phyloP scores from a whole-genome alignment of 2,888 invertebrate genomes.

The Entomobrya proxima region DNA sequence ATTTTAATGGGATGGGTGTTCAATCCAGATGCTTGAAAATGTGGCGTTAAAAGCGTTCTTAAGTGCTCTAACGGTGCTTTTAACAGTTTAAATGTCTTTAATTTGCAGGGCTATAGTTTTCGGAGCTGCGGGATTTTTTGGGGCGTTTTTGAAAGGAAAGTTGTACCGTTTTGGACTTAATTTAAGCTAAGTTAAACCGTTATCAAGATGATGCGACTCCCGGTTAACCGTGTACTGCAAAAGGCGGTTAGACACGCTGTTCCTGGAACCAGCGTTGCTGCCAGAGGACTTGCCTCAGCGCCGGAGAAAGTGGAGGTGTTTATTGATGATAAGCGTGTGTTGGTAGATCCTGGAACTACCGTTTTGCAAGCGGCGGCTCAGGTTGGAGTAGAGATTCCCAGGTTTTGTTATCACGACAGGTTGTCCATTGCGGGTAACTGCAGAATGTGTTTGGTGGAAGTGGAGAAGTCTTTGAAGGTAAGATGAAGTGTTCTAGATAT shows the following conservation, averaged over 20 bases:
- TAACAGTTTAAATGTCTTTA: too few relatives aligned
- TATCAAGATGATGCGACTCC: constrained; percentile 74
- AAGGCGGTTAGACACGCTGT: constrained; percentile 60
- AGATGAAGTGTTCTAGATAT: not conserved
- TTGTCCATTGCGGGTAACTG: constrained; percentile 99
- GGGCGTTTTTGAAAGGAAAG: too few relatives aligned
- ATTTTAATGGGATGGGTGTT: too few relatives aligned
- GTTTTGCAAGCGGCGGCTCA: constrained; percentile 97
- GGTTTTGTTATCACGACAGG: constrained; percentile 99
- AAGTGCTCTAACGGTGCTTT: too few relatives aligned
- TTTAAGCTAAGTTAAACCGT: too few relatives aligned
- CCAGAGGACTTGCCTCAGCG: constrained; percentile 78
- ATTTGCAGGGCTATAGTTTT: too few relatives aligned
- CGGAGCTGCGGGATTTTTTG: too few relatives aligned
- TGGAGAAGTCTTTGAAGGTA: constrained; percentile 96
- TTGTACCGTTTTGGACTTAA: too few relatives aligned
- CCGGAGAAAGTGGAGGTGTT: constrained; percentile 94
- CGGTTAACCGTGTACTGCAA: constrained; percentile 66
- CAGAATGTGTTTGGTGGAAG: constrained; percentile 99
- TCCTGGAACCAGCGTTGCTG: constrained; percentile 60
- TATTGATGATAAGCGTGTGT: constrained; percentile 96
- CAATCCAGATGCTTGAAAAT: too few relatives aligned
- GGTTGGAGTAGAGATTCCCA: constrained; percentile 97
- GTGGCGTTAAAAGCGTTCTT: too few relatives aligned
- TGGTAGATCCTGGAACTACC: constrained; percentile 97